phyloP scores from a whole-genome alignment of 92 coral and sea anemone species.

The Bergia sp. region DNA sequence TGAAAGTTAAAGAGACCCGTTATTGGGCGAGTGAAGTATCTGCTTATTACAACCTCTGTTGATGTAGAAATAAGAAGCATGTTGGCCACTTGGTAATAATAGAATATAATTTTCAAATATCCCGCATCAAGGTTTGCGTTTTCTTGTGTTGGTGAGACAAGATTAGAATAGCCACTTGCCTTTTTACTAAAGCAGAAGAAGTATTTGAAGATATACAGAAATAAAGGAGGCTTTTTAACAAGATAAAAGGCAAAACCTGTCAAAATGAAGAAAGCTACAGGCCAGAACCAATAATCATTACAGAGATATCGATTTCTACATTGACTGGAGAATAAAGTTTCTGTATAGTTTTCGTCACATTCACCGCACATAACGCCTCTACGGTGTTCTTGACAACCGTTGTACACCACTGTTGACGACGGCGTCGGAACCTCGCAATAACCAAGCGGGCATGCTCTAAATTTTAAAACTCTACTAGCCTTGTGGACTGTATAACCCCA shows the following conservation, averaged over 20 bases:
- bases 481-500: constrained; percentile 56
- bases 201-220: background rate
- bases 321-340: constrained; percentile 58
- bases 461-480: constrained; percentile 35
- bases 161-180: background rate
- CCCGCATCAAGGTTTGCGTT: constrained; percentile 41
- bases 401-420: constrained; percentile 42
- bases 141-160: background rate
- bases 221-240: background rate
- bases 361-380: constrained; percentile 59
- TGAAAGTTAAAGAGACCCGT: constrained; percentile 77
- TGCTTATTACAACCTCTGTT: constrained; percentile 15
- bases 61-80: constrained; percentile 61
- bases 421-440: background rate
- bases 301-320: constrained; percentile 38
- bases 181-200: background rate
- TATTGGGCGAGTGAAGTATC: constrained; percentile 51
- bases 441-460: constrained; percentile 65
- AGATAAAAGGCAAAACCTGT: constrained; percentile 2
- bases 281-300: constrained; percentile 54
- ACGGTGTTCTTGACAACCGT: constrained; percentile 59
- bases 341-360: constrained; percentile 57
- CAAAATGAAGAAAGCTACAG: constrained; percentile 19
- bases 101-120: constrained; percentile 71
- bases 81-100: constrained; percentile 83